Conservation (phyloP, 37 sponge, comb jelly and placozoan genomes). For the Chondrosia reniformis region DNA sequence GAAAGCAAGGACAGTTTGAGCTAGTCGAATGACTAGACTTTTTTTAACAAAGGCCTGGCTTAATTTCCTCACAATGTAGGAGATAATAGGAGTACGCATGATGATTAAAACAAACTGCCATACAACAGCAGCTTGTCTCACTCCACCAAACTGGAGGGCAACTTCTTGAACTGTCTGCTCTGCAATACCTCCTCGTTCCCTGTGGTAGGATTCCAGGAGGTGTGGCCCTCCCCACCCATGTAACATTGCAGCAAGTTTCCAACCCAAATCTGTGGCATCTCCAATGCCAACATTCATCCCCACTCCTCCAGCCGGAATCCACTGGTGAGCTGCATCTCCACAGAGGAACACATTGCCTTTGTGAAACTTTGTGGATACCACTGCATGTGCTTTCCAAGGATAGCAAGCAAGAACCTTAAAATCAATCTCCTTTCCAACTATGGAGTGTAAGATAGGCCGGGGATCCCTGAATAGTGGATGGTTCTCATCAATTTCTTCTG, state of each 20-base stretch:
- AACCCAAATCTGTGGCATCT: conserved; percentile 52
- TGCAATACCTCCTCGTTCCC: conserved; percentile 54
- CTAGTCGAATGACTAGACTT: no score
- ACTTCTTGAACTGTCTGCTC: conserved; percentile 77
- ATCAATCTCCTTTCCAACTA: conserved; percentile 23
- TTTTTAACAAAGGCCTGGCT: no score
- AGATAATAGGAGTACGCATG: no score
- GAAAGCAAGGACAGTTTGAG: no score
- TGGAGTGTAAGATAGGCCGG: not conserved
- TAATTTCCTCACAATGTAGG: no score
- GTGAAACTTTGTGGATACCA: conserved; percentile 53
- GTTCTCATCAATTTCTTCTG: no score
- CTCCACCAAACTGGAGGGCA: conserved; percentile 83
- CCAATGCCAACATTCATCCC: conserved; percentile 68
- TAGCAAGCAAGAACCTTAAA: conserved; percentile 26
- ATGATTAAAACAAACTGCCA: no score
- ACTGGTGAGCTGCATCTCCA: conserved; percentile 77
- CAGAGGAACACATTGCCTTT: conserved; percentile 54
- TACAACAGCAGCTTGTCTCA: no score
- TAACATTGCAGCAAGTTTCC: conserved; percentile 64
- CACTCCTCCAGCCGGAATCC: conserved; percentile 72
- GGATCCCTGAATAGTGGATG: no score
- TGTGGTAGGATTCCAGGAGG: conserved; percentile 45
- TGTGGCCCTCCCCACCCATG: conserved; percentile 65
- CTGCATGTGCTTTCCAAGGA: conserved; percentile 47